A percentile compares a stretch with the other conserved stretches of the same genome.
Evolutionary conservation across 2,888 invertebrate genomes (phyloP).

Genomic region (Eudemis profundana): DNA sequence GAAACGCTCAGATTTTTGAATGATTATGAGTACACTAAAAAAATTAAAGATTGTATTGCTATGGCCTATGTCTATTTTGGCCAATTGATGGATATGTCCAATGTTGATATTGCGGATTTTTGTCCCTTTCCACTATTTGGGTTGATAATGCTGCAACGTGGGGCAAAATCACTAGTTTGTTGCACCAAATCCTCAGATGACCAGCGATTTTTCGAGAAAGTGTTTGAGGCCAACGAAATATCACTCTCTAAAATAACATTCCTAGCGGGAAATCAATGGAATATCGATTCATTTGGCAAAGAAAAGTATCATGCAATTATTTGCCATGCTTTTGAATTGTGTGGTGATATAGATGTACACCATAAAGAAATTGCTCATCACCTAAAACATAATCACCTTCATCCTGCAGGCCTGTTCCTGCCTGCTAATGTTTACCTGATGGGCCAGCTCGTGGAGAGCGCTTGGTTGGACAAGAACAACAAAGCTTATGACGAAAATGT

Average conservation of each 20-base stretch:
- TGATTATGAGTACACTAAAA: slow-evolving; percentile 75
- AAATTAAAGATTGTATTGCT: slow-evolving; percentile 68
- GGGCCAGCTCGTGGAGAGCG: slow-evolving; percentile 85
- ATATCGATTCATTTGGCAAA: slow-evolving; percentile 58
- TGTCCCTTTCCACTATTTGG: slow-evolving; percentile 88
- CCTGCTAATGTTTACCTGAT: slow-evolving; percentile 83
- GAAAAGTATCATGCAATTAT: slow-evolving; percentile 83
- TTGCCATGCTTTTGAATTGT: slow-evolving; percentile 81
- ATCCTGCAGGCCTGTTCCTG: slow-evolving; percentile 76
- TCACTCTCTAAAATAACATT: slow-evolving; percentile 67
- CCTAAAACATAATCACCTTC: slow-evolving; percentile 66
- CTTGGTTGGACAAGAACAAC: slow-evolving; percentile 85
- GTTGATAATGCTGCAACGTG: slow-evolving; percentile 82
- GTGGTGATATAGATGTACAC: slow-evolving; percentile 84
- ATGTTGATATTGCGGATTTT: slow-evolving; percentile 82
- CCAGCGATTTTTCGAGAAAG: slow-evolving; percentile 70
- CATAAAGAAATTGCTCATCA: slow-evolving; percentile 60
- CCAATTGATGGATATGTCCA: slow-evolving; percentile 65
- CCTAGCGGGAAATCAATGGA: slow-evolving; percentile 65
- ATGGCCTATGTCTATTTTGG: slow-evolving; percentile 70
- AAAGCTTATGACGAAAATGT: slow-evolving; percentile 84
- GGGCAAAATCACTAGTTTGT: slow-evolving; percentile 76
- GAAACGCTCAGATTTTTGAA: slow-evolving; percentile 78
- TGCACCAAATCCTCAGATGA: slow-evolving; percentile 68
- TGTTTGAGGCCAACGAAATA: slow-evolving; percentile 75